Conservation (phyloP, 2,888 invertebrate species). For the Drosophila meridionalis region DNA sequence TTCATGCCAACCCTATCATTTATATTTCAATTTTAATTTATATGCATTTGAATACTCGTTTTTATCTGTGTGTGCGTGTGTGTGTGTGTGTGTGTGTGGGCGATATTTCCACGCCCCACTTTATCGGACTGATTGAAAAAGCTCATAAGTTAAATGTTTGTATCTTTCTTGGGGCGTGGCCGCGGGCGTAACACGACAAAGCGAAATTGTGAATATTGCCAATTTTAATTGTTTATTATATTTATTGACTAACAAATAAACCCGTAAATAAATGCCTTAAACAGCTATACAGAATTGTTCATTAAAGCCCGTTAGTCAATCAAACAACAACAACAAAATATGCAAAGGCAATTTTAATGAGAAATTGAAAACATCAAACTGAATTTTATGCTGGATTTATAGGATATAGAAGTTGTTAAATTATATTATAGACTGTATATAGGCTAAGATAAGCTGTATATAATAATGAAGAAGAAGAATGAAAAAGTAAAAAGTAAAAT, state of each 20-base stretch:
- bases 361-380: not conserved
- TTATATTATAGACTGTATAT: too few species aligned
- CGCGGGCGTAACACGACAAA: conserved; percentile 10
- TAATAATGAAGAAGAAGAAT: too few species aligned
- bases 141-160: conserved; percentile 54
- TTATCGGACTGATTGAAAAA: conserved; percentile 35
- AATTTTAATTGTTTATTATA: conserved; percentile 29
- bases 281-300: not conserved
- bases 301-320: not conserved
- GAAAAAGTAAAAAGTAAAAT: too few species aligned
- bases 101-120: not conserved
- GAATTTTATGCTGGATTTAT: not conserved
- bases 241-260: conserved; percentile 30
- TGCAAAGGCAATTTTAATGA: not conserved
- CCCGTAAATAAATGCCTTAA: not conserved
- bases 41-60: conserved; percentile 59
- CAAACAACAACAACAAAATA: not conserved
- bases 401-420: not conserved
- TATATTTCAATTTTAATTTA: conserved; percentile 78
- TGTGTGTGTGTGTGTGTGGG: not conserved
- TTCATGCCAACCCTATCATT: conserved; percentile 50
- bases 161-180: conserved; percentile 8
- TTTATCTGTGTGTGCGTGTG: not conserved
- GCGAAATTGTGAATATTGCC: conserved; percentile 23
- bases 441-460: too few species aligned